Percentiles rank a stretch among this genome's conserved stretches.
phyloP scores from a whole-genome alignment of 1,140 invertebrate species.

The Andrena cerasifolii region DNA sequence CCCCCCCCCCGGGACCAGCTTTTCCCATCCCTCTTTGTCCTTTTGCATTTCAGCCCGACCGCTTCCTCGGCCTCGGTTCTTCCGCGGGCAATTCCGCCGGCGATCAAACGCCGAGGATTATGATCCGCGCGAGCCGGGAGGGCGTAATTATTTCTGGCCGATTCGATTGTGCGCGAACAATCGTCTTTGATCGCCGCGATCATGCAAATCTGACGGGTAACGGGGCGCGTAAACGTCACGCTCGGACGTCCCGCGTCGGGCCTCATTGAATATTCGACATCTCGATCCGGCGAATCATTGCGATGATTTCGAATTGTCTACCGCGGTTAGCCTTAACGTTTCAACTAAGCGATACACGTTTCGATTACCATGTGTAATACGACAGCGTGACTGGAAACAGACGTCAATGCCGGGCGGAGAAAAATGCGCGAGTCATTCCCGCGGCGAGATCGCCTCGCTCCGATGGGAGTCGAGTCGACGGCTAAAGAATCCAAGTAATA shows the following conservation, averaged over 20 bases:
- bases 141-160: background rate
- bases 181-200: background rate
- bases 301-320: constrained; percentile 58
- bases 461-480: background rate
- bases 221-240: too few species aligned
- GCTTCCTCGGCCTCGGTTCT: too few species aligned
- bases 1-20: too few species aligned
- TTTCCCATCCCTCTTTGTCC: too few species aligned
- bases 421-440: background rate
- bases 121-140: background rate
- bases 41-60: too few species aligned
- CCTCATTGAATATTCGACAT: constrained; percentile 40
- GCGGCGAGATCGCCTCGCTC: background rate
- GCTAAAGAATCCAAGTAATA: background rate
- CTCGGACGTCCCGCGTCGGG: constrained; percentile 4
- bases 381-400: constrained; percentile 23
- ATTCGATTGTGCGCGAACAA: background rate
- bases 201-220: constrained; percentile 22
- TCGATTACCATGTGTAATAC: constrained; percentile 15
- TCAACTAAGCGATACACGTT: constrained; percentile 13
- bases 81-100: too few species aligned
- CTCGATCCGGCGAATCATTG: constrained; percentile 57
- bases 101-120: too few species aligned
- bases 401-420: background rate
- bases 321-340: constrained; percentile 1